Percentiles rank a stretch among this genome's conserved stretches.
phyloP scores from a whole-genome alignment of 2,888 invertebrate genomes.

The Polyploca ridens region DNA sequence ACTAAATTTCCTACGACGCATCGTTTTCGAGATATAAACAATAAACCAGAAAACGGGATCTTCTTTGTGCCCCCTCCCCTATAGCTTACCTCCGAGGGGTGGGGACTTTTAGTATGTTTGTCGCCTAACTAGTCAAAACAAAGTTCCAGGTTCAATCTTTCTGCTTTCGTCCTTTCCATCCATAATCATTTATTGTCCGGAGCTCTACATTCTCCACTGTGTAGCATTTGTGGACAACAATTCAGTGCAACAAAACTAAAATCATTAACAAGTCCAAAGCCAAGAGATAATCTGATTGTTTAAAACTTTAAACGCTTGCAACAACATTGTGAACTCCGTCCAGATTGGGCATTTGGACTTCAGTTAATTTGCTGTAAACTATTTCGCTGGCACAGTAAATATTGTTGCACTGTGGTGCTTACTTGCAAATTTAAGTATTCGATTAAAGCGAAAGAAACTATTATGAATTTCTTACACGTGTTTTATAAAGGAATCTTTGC shows the following conservation, averaged over 20 bases:
- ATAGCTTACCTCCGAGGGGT: too few species aligned
- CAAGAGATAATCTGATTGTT: conserved; percentile 51
- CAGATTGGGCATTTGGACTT: conserved; percentile 9
- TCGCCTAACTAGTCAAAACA: too few species aligned
- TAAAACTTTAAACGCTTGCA: conserved; percentile 42
- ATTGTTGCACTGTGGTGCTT: neutral
- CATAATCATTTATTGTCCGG: too few species aligned
- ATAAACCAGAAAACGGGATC: too few species aligned
- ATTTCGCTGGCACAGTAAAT: neutral
- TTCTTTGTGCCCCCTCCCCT: too few species aligned
- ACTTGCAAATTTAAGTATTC: neutral
- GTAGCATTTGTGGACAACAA: conserved; percentile 4
- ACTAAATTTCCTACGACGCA: too few species aligned
- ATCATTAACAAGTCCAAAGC: conserved; percentile 41
- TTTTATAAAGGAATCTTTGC: neutral
- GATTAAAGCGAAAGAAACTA: neutral
- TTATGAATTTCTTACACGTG: neutral
- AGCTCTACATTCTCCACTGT: too few species aligned
- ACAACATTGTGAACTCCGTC: conserved; percentile 25
- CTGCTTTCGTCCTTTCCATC: too few species aligned
- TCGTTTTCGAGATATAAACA: too few species aligned
- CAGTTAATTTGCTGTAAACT: conserved; percentile 4
- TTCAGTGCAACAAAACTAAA: conserved; percentile 40
- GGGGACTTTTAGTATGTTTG: too few species aligned
- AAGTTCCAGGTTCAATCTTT: too few species aligned